Conservation (phyloP, 2,113 vertebrate genomes). For the Setophaga kirtlandii region DNA sequence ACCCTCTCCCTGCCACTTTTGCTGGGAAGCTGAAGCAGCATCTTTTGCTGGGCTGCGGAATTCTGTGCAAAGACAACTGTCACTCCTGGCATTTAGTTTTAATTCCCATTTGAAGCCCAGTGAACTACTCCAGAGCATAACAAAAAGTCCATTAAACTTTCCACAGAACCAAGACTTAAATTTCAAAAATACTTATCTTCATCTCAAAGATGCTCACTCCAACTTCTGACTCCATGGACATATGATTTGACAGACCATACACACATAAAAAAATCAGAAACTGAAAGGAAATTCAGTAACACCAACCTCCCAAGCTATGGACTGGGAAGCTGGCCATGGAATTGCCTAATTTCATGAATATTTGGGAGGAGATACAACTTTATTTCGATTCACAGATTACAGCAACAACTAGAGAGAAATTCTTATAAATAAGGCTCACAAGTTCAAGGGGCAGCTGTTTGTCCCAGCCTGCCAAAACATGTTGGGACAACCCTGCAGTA, state of each 20-base stretch:
- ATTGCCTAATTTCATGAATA: background rate
- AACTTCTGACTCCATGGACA: background rate
- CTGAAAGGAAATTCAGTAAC: background rate
- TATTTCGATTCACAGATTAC: background rate
- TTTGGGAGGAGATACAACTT: accelerated
- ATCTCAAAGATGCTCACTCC: background rate
- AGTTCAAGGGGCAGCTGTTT: background rate
- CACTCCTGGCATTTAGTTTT: background rate
- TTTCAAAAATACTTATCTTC: background rate
- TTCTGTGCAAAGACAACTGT: background rate
- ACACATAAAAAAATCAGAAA: background rate
- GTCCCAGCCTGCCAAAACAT: accelerated
- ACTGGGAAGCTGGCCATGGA: background rate
- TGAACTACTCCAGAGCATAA: background rate
- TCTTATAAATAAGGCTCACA: background rate
- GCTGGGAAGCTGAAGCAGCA: background rate
- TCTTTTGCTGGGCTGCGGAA: background rate
- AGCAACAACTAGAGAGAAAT: background rate
- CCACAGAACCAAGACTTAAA: background rate
- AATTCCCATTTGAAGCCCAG: background rate
- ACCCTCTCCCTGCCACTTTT: background rate
- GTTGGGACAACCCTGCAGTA: background rate
- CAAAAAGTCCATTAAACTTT: background rate
- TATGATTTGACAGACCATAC: background rate
- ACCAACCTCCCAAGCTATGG: background rate